Percentiles rank a stretch among this genome's conserved stretches.
These are phyloP conservation scores for Liopterus haemorrhoidalis DNA, from an alignment of 2,888 invertebrate species.

Conservation along the genomic window DNA sequence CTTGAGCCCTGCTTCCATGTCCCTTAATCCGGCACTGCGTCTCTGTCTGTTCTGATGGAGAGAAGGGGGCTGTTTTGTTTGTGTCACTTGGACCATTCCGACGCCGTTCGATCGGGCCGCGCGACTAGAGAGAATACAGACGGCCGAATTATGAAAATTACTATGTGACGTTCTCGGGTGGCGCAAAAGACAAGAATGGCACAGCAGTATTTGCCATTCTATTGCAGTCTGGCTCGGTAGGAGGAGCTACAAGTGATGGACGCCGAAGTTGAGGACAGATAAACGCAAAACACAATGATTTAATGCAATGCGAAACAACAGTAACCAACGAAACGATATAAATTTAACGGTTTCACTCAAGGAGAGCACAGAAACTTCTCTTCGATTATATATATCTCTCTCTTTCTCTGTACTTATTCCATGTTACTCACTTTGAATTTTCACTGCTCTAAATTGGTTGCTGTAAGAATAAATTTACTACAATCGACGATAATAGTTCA, in stretches of 20 bases:
- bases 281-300: constrained; percentile 49
- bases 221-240: constrained; percentile 12
- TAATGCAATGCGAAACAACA: constrained; percentile 39
- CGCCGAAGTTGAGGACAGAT: constrained; percentile 46
- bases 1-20: too few species aligned
- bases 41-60: too few species aligned
- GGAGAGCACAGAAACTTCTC: too few species aligned
- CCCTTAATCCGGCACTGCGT: too few species aligned
- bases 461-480: too few species aligned
- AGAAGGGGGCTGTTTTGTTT: constrained; percentile 37
- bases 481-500: too few species aligned
- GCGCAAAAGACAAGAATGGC: constrained; percentile 17
- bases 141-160: constrained; percentile 58
- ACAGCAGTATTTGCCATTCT: constrained; percentile 24
- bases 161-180: constrained; percentile 42
- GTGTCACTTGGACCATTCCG: constrained; percentile 44
- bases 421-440: too few species aligned
- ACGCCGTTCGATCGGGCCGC: constrained; percentile 51
- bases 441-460: too few species aligned
- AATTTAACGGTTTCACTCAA: constrained; percentile 24
- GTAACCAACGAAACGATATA: constrained; percentile 24
- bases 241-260: constrained; percentile 45
- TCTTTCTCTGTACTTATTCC: too few species aligned
- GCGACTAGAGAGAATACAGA: constrained; percentile 51
- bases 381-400: too few species aligned